Base-by-base conservation (phyloP, 2,113 vertebrate species). In the Cebidichthys violaceus region DNA sequence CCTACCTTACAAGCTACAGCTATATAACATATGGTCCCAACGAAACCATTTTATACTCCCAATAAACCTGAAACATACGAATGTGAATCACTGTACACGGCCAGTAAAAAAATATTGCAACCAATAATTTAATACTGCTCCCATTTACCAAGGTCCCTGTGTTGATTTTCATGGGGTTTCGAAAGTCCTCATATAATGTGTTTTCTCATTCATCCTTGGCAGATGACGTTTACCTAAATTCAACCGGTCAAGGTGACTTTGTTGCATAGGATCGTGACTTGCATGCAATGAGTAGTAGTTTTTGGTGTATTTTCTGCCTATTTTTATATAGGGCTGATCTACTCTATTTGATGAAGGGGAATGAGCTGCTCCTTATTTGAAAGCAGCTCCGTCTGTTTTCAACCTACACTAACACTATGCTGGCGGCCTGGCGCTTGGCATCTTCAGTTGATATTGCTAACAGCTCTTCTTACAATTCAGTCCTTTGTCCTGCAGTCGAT, bases 401-500 rank as follows among this genome's bases (percentile, higher is more conserved):
- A 70, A 24, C 39, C 45, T 64, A 22, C 43, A 20, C 67, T 57
- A 24, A 59, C 65, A 27, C 43, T 2, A 59, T n/a, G 41, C 66
- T 47, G 31, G 3, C 27, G 1, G 9, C 33, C 67, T 47, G 27
- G 2, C 24, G 0, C 14, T 43, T 2, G 20, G 35, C 55, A 18
- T 76, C 27, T 66, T 27, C 20, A 37, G 31, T 69, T 24, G 1
- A 76, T 69, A 29, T 50, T 82, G 71, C 79, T 65, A 72, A 77
- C 59, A 75, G 41, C 77, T 55, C 68, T 61, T 11, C 1, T 35
- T 50, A 82, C 64, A 65, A n/a, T 82, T 78, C 69, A 41, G 55
- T 64, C 57, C 43, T 81, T 77, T 87, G 74, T 84, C 71, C 54
- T 52, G 54, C 55, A 68, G 41, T 71, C 60, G 62, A 85, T 71